Percentiles rank a stretch among this genome's conserved stretches.
Evolutionary conservation across 2,113 vertebrate species (phyloP).

Genomic region (Nerophis lumbriciformis): DNA sequence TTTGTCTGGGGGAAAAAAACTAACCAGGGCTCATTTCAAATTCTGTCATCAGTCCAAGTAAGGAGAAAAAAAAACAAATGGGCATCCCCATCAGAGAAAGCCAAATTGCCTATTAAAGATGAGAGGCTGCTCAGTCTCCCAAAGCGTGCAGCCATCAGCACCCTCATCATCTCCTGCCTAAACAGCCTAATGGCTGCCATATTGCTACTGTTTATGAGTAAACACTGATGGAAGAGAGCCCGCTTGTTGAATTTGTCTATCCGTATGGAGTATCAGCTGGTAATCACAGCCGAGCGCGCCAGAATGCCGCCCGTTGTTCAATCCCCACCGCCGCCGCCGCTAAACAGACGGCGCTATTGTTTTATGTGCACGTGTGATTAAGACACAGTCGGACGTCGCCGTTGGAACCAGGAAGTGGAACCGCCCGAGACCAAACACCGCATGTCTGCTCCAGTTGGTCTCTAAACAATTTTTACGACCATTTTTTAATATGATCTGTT

Average conservation of each 20-base stretch:
- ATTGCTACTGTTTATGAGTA: slow-evolving; percentile 71
- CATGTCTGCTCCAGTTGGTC: neutral
- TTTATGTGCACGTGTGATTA: slow-evolving; percentile 51
- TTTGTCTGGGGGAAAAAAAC: too few species aligned
- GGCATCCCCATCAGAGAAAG: slow-evolving; percentile 57
- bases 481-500: neutral
- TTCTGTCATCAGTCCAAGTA: slow-evolving; percentile 45
- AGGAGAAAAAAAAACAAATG: slow-evolving; percentile 40
- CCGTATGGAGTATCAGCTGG: slow-evolving; percentile 68
- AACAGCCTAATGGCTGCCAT: slow-evolving; percentile 71
- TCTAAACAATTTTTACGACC: neutral
- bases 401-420: neutral
- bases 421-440: neutral
- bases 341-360: slow-evolving; percentile 60
- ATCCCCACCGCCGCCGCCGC: slow-evolving; percentile 44
- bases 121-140: slow-evolving; percentile 66
- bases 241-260: slow-evolving; percentile 63
- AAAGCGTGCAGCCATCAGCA: slow-evolving; percentile 56
- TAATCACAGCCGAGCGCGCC: slow-evolving; percentile 54
- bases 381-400: slow-evolving; percentile 31
- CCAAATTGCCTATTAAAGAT: slow-evolving; percentile 76
- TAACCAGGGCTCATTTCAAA: slow-evolving; percentile 31
- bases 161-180: slow-evolving; percentile 69
- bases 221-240: slow-evolving; percentile 67
- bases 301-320: slow-evolving; percentile 56